Conservation (phyloP, 2,113 vertebrate species). For the Tylochromis polylepis region DNA sequence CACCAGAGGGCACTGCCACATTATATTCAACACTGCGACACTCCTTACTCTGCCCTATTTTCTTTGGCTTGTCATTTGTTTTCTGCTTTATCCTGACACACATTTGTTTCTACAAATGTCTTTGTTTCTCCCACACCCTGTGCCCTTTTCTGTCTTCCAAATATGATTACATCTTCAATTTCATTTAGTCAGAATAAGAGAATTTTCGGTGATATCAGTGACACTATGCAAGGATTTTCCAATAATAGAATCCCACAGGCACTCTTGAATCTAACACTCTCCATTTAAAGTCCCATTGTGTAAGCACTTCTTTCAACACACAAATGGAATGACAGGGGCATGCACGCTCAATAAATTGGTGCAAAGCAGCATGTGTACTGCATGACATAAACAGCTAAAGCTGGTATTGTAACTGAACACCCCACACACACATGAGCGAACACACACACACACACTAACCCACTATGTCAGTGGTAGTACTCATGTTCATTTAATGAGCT, state of each 20-base stretch:
- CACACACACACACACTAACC: background rate
- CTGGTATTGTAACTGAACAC: slow-evolving; percentile 54
- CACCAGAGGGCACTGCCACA: slow-evolving; percentile 63
- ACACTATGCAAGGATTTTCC: slow-evolving; percentile 19
- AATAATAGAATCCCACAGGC: background rate
- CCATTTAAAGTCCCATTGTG: slow-evolving; percentile 18
- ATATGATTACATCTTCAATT: slow-evolving; percentile 1
- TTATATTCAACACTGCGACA: background rate
- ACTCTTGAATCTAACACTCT: background rate
- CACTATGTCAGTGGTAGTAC: slow-evolving; percentile 39
- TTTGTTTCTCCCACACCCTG: background rate
- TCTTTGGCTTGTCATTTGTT: background rate
- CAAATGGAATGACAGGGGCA: slow-evolving; percentile 13
- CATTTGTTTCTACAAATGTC: background rate
- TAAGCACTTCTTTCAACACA: slow-evolving; percentile 18
- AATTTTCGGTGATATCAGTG: slow-evolving; percentile 1
- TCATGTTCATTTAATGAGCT: slow-evolving; percentile 69
- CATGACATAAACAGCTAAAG: slow-evolving; percentile 61
- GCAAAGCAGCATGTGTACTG: slow-evolving; percentile 34
- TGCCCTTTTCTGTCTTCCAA: background rate
- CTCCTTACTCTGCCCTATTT: background rate
- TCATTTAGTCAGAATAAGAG: slow-evolving; percentile 4
- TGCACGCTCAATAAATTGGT: slow-evolving; percentile 32
- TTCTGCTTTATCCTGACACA: background rate
- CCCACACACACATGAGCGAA: background rate